Conservation (phyloP, 2,797 vertebrate species). For the Tenualosa ilisha region DNA sequence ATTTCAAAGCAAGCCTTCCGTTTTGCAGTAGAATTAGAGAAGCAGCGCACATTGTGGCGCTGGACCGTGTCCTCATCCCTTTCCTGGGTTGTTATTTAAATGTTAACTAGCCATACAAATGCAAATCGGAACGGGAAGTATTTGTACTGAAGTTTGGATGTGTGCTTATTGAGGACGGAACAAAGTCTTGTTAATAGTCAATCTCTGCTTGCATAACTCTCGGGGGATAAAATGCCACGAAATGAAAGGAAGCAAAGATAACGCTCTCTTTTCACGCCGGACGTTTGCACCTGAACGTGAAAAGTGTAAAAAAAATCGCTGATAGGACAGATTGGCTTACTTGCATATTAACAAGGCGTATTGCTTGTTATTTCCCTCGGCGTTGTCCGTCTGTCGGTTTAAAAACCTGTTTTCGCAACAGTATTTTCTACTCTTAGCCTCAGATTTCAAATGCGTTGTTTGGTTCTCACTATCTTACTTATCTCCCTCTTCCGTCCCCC, state of each 20-base stretch:
- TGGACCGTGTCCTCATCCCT: slow-evolving; percentile 72
- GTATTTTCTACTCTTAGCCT: slow-evolving; percentile 35
- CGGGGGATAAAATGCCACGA: slow-evolving; percentile 58
- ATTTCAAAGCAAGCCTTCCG: slow-evolving; percentile 39
- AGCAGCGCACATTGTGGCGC: slow-evolving; percentile 70
- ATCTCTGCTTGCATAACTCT: slow-evolving; percentile 55
- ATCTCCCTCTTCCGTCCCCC: slow-evolving; percentile 37
- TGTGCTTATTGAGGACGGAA: slow-evolving; percentile 64
- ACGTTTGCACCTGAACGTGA: not conserved
- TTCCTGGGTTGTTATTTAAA: slow-evolving; percentile 77
- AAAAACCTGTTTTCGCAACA: slow-evolving; percentile 32
- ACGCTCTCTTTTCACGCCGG: not conserved
- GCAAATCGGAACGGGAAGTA: slow-evolving; percentile 78
- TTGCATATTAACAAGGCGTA: not conserved
- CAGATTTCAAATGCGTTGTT: not conserved
- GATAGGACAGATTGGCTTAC: not conserved
- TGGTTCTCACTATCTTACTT: slow-evolving; percentile 22
- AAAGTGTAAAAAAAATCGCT: not conserved
- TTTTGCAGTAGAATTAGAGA: slow-evolving; percentile 71
- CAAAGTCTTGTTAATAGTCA: slow-evolving; percentile 74
- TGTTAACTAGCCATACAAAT: slow-evolving; percentile 82
- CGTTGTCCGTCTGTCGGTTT: not conserved
- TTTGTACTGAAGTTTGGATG: slow-evolving; percentile 68
- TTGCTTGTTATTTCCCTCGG: not conserved
- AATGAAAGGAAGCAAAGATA: slow-evolving; percentile 33